These are phyloP conservation scores for Callinectes sapidus DNA, from an alignment of 2,888 invertebrate genomes.

Conservation along the genomic window DNA sequence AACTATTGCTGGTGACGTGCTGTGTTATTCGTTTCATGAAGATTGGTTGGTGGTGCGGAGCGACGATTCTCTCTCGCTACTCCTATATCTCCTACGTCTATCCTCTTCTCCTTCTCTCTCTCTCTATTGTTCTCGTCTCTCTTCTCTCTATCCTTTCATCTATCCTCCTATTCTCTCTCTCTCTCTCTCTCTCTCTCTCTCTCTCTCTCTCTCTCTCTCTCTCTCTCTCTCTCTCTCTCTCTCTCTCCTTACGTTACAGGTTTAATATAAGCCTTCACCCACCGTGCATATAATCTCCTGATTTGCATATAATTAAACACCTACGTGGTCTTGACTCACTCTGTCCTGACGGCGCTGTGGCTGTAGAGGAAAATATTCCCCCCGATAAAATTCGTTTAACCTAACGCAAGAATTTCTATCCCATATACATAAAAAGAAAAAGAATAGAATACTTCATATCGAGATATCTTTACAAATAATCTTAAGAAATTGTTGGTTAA, in stretches of 20 bases:
- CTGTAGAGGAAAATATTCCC: background rate
- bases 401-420: background rate
- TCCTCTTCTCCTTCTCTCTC: background rate
- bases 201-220: slow-evolving; percentile 36
- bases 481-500: background rate
- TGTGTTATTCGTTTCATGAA: background rate
- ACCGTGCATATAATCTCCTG: background rate
- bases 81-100: too few relatives aligned
- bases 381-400: background rate
- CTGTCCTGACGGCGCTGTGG: background rate
- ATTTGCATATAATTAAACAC: slow-evolving; percentile 37
- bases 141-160: slow-evolving; percentile 13
- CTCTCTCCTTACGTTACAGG: slow-evolving; percentile 33
- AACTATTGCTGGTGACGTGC: background rate
- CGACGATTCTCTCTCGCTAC: background rate
- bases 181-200: slow-evolving; percentile 29
- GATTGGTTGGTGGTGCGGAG: background rate
- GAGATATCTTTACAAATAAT: background rate
- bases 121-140: background rate
- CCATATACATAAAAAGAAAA: background rate
- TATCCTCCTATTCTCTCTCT: background rate
- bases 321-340: background rate
- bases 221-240: slow-evolving; percentile 28
- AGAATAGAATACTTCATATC: background rate
- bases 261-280: slow-evolving; percentile 8